Evolutionary conservation across 2,797 vertebrate species (phyloP).

Genomic region (Trachurus trachurus): DNA sequence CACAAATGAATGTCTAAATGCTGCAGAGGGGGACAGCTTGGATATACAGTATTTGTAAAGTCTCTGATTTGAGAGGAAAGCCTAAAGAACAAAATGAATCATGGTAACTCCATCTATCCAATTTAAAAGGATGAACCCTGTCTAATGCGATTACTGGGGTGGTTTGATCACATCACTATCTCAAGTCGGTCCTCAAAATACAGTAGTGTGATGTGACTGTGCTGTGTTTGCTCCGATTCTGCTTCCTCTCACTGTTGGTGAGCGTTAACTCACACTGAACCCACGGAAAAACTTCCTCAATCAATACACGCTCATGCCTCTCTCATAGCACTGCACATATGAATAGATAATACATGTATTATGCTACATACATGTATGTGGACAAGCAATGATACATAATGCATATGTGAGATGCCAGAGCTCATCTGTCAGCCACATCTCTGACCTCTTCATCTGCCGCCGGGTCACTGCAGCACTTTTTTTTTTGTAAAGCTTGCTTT

Average conservation of each 20-base stretch:
- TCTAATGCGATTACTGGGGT: slow-evolving; percentile 28
- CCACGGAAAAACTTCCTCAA: slow-evolving; percentile 16
- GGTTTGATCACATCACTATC: slow-evolving; percentile 40
- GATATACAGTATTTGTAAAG: background rate
- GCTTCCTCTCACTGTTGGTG: slow-evolving; percentile 8
- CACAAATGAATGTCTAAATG: background rate
- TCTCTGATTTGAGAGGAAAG: slow-evolving; percentile 31
- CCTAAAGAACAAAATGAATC: slow-evolving; percentile 23
- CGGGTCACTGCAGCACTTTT: slow-evolving; percentile 85
- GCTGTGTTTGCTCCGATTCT: slow-evolving; percentile 2
- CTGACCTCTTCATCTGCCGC: slow-evolving; percentile 83
- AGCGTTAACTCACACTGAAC: background rate
- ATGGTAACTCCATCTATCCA: slow-evolving; percentile 30
- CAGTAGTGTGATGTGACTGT: slow-evolving; percentile 5
- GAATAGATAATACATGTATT: too few relatives aligned
- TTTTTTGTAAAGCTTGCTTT: background rate
- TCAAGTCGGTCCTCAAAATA: slow-evolving; percentile 14
- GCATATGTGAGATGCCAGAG: slow-evolving; percentile 29
- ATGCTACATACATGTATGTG: slow-evolving; percentile 4
- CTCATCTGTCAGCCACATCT: slow-evolving; percentile 42
- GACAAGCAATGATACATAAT: slow-evolving; percentile 41
- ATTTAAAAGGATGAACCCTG: slow-evolving; percentile 24
- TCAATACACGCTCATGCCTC: background rate
- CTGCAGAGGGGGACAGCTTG: slow-evolving; percentile 1
- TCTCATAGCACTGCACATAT: background rate